phyloP scores from a whole-genome alignment of 2,888 invertebrate genomes.

The Drosophila helvetica region DNA sequence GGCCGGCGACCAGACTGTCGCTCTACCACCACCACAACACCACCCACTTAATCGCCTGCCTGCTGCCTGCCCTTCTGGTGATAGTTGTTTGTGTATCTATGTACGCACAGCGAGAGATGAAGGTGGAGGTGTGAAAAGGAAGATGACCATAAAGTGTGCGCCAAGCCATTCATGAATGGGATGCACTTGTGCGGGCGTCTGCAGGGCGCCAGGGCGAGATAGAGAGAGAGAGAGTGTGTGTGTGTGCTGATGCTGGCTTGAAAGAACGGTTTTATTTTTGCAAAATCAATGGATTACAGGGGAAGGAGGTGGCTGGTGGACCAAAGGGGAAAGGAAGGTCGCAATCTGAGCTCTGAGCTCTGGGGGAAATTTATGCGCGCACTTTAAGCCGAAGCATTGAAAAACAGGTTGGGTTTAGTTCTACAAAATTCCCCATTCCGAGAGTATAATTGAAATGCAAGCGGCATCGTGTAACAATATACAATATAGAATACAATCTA shows the following conservation, averaged over 20 bases:
- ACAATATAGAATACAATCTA: background rate
- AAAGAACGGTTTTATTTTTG: conserved; percentile 20
- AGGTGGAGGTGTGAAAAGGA: conserved; percentile 65
- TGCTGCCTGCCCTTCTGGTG: background rate
- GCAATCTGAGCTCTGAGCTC: conserved; percentile 12
- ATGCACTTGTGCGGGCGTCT: conserved; percentile 35
- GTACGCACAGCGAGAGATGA: conserved; percentile 2
- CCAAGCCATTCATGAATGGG: conserved; percentile 71
- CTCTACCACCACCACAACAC: conserved; percentile 33
- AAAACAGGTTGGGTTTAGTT: background rate
- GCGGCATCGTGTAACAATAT: background rate
- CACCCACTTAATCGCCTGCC: background rate
- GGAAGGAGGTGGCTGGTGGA: conserved; percentile 14
- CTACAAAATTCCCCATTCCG: background rate
- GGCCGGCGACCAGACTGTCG: conserved; percentile 57
- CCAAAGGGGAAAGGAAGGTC: conserved; percentile 58
- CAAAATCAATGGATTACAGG: conserved; percentile 61
- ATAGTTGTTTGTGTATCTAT: conserved; percentile 48
- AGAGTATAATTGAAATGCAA: background rate
- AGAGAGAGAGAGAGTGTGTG: conserved; percentile 14
- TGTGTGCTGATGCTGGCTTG: background rate
- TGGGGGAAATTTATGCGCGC: conserved; percentile 38
- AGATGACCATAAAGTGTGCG: conserved; percentile 43
- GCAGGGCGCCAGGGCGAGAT: conserved; percentile 17
- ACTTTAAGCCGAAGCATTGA: conserved; percentile 35